phyloP scores from a whole-genome alignment of 1,140 invertebrate genomes.

The Thalassaphorura encarpata region DNA sequence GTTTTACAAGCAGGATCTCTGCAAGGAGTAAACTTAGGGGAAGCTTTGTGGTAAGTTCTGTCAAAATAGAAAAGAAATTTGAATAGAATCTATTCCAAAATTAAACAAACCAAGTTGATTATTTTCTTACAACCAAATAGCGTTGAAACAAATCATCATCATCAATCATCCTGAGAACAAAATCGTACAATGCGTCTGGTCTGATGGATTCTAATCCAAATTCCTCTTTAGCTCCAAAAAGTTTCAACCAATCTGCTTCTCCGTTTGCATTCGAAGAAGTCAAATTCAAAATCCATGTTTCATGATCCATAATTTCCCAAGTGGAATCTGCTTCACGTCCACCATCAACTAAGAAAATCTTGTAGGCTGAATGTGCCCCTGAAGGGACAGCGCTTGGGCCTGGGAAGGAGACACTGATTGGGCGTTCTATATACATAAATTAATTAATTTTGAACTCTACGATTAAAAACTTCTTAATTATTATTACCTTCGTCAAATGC shows the following conservation, averaged over 20 bases:
- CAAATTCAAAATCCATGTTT: conserved; percentile 65
- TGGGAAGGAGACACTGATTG: conserved; percentile 5
- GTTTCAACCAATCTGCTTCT: conserved; percentile 41
- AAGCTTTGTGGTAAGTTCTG: too few relatives aligned
- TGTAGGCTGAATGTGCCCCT: conserved; percentile 18
- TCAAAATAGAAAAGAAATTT: too few relatives aligned
- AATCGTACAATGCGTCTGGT: conserved; percentile 36
- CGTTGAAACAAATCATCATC: conserved; percentile 37
- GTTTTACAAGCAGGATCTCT: too few relatives aligned
- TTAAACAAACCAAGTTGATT: too few relatives aligned
- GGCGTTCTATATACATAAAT: background rate
- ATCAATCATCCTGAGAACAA: conserved; percentile 34
- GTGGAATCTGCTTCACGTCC: conserved; percentile 16
- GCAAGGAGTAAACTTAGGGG: too few relatives aligned
- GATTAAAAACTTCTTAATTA: background rate
- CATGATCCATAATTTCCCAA: conserved; percentile 52
- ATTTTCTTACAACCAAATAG: too few relatives aligned
- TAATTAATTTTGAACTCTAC: background rate
- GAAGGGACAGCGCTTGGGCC: conserved; percentile 3
- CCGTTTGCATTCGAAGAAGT: conserved; percentile 54
- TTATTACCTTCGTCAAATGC: conserved; percentile 18
- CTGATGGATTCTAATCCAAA: conserved; percentile 44
- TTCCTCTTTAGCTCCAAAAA: conserved; percentile 55
- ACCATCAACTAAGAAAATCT: conserved; percentile 22
- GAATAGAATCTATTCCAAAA: too few relatives aligned